These are phyloP conservation scores for Mythimna pallens DNA, from an alignment of 2,888 invertebrate species.

Conservation along the genomic window DNA sequence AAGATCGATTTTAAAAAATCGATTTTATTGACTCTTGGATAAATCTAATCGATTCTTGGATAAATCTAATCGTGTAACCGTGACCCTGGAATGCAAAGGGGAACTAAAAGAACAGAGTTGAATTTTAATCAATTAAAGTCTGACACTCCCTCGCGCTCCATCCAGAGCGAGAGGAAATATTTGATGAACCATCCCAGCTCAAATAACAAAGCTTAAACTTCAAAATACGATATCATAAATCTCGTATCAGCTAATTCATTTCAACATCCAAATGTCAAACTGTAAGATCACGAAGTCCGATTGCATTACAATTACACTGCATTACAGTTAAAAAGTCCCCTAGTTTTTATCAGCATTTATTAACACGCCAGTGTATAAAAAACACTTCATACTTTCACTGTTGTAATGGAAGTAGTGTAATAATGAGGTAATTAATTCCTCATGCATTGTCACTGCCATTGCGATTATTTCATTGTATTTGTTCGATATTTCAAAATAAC, in stretches of 20 bases:
- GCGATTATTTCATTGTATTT: constrained; percentile 19
- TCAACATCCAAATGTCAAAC: constrained; percentile 26
- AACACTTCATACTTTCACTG: constrained; percentile 64
- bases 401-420: constrained; percentile 38
- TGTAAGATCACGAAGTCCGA: constrained; percentile 52
- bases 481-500: constrained; percentile 5
- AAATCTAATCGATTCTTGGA: no score
- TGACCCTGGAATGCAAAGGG: not conserved
- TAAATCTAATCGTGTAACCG: not conserved
- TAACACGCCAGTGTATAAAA: constrained; percentile 34
- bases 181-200: not conserved
- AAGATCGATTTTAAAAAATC: no score
- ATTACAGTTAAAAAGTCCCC: constrained; percentile 23
- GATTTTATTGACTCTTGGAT: no score
- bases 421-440: constrained; percentile 45
- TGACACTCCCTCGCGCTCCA: not conserved
- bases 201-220: not conserved
- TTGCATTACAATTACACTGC: constrained; percentile 28
- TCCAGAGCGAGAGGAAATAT: not conserved
- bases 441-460: constrained; percentile 41
- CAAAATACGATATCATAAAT: constrained; percentile 5
- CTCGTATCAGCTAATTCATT: constrained; percentile 10
- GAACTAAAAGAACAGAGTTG: not conserved
- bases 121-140: not conserved
- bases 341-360: constrained; percentile 26